A percentile compares a stretch with the other conserved stretches of the same genome.
Evolutionary conservation across 2,797 vertebrate genomes (phyloP).

Genomic region (Enteromius treurensis): DNA sequence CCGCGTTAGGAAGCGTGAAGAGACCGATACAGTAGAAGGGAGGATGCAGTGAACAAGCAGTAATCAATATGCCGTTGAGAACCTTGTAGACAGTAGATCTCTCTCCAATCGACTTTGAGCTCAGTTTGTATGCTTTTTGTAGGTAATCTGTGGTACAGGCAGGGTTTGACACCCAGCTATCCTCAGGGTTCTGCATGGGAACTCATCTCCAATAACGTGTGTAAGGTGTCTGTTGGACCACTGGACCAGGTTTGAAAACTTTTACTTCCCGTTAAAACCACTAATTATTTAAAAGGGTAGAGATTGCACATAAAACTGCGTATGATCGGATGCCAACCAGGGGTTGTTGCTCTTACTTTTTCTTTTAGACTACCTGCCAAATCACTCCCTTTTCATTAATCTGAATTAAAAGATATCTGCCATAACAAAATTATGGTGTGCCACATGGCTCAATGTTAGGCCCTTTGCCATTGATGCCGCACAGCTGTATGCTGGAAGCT

Average conservation of each 20-base stretch:
- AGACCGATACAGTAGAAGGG: neutral
- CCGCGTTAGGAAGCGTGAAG: neutral
- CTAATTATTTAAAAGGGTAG: neutral
- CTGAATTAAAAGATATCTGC: neutral
- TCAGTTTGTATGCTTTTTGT: neutral
- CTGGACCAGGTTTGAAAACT: slow-evolving; percentile 87
- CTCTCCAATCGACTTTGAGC: neutral
- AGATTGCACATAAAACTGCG: neutral
- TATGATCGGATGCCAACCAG: neutral
- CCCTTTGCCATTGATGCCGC: neutral
- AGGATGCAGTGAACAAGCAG: neutral
- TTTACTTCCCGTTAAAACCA: neutral
- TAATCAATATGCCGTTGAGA: neutral
- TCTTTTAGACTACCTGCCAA: neutral
- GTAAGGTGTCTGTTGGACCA: slow-evolving; percentile 90
- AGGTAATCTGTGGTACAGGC: slow-evolving; percentile 96
- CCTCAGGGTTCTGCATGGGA: slow-evolving; percentile 95
- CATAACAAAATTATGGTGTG: neutral
- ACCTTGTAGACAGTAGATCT: neutral
- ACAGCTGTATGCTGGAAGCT: neutral
- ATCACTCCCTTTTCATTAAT: neutral
- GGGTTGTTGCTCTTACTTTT: neutral
- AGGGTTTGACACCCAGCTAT: slow-evolving; percentile 93
- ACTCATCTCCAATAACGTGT: slow-evolving; percentile 92
- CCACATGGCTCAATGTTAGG: slow-evolving; percentile 15